phyloP scores from a whole-genome alignment of 2,797 vertebrate genomes.

The Phoebastria nigripes region DNA sequence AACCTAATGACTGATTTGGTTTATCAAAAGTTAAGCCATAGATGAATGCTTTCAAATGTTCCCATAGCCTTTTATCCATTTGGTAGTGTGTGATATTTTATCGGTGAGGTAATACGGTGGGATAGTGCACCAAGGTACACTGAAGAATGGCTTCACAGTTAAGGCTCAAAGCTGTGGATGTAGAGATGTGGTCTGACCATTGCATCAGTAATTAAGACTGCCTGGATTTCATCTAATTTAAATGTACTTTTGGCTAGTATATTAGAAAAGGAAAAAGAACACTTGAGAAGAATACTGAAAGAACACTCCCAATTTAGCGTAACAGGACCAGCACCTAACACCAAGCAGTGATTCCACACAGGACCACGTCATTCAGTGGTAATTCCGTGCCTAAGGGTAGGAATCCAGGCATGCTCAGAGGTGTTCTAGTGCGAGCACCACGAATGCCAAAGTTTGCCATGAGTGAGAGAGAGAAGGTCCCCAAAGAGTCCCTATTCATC shows the following conservation, averaged over 20 bases:
- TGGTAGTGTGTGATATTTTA: neutral
- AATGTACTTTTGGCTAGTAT: neutral
- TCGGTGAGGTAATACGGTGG: fast-evolving
- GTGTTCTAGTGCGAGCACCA: neutral
- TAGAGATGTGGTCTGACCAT: neutral
- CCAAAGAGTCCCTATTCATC: neutral
- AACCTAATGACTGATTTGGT: neutral
- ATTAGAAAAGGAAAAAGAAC: neutral
- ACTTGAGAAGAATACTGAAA: neutral
- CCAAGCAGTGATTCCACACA: neutral
- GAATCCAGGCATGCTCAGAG: neutral
- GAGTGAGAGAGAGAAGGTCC: fast-evolving
- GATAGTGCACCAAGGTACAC: neutral
- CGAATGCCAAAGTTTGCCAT: neutral
- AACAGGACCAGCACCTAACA: neutral
- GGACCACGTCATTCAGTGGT: fast-evolving
- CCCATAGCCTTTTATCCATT: neutral
- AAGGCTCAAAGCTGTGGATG: neutral
- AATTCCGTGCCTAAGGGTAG: neutral
- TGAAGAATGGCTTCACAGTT: neutral
- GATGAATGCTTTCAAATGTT: neutral
- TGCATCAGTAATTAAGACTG: neutral
- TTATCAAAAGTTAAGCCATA: neutral
- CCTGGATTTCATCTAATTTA: neutral
- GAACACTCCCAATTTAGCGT: neutral